phyloP scores from a whole-genome alignment of 2,888 invertebrate genomes.

The Cataglyphis cursor region DNA sequence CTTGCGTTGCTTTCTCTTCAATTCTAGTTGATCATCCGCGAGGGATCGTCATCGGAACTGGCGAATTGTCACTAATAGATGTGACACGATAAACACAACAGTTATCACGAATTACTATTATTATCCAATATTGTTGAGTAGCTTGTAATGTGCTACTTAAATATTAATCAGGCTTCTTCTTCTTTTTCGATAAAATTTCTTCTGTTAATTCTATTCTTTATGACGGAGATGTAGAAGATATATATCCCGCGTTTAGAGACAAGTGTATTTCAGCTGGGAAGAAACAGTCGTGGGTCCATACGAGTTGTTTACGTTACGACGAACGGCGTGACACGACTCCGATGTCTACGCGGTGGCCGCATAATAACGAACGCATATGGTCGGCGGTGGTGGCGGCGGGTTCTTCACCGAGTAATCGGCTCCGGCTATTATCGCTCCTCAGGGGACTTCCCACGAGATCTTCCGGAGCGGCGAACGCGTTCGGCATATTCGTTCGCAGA shows the following conservation, averaged over 20 bases:
- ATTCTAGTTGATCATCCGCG: neutral
- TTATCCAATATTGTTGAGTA: neutral
- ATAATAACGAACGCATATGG: slow-evolving; percentile 55
- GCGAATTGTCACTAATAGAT: neutral
- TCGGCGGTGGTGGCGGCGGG: slow-evolving; percentile 46
- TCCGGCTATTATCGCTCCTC: slow-evolving; percentile 44
- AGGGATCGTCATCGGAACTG: slow-evolving; percentile 26
- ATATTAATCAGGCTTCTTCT: neutral
- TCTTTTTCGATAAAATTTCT: neutral
- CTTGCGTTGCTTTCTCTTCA: slow-evolving; percentile 21
- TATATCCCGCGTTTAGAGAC: neutral
- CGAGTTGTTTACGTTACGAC: slow-evolving; percentile 42
- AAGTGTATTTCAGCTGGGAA: neutral
- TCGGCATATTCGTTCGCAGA: slow-evolving; percentile 22
- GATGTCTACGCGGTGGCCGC: slow-evolving; percentile 40
- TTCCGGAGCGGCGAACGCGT: slow-evolving; percentile 25
- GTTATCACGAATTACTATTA: slow-evolving; percentile 10
- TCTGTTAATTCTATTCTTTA: neutral
- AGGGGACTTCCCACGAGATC: slow-evolving; percentile 71
- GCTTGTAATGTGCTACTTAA: neutral
- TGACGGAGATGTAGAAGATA: neutral
- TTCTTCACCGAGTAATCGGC: slow-evolving; percentile 63
- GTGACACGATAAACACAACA: neutral
- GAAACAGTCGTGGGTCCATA: neutral
- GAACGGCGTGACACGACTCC: slow-evolving; percentile 42